Evolutionary conservation across 2,113 vertebrate species (phyloP), one percentile per base, ranked within the genome.

Genomic region (Rhipidura dahli): DNA sequence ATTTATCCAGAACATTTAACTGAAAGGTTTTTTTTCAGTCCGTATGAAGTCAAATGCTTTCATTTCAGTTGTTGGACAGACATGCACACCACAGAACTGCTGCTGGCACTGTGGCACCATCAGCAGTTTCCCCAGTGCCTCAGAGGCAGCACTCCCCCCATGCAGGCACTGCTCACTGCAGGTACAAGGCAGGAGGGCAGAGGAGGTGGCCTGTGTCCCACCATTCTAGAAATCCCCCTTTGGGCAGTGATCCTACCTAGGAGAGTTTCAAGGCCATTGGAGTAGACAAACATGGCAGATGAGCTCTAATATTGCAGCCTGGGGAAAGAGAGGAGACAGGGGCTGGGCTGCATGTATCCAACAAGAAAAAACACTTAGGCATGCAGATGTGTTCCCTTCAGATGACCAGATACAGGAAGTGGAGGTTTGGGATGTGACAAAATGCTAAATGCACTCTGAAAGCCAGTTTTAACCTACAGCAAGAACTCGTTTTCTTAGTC

Each of bases 141-240:
- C 2, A 0, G 31, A 50, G 39, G 20, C 63, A 81, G 24, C 0
- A 0, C 13, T 39, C 5, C 7, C 11, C 30, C 9, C 0, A 0
- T 1, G 44, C 40, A 64, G 35, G 30, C 31, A n/a, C 56, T 54
- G 33, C 30, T 83, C 20, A 13, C 31, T 50, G 28, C 37, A 40
- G 37, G 11, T n/a, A 15, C 10, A 27, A 13, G 26, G 24, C 0
- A 0, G 70, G 35, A 5, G 6, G 30, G 20, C 31, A 45, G 72
- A 66, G 83, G 42, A 77, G 7, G 3, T 31, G 33, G 27, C 17
- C 35, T 83, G 39, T 42, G 14, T 64, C 44, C 24, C 64, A 44
- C 9, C 1, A 1, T 35, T n/a, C 11, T 31, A 47, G 61, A 84
- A 75, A 51, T 59, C 45, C 35, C 27, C 4, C 42, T 45, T 33